Evolutionary conservation across 2,113 vertebrate genomes (phyloP).

Genomic region (Arvicanthis niloticus): DNA sequence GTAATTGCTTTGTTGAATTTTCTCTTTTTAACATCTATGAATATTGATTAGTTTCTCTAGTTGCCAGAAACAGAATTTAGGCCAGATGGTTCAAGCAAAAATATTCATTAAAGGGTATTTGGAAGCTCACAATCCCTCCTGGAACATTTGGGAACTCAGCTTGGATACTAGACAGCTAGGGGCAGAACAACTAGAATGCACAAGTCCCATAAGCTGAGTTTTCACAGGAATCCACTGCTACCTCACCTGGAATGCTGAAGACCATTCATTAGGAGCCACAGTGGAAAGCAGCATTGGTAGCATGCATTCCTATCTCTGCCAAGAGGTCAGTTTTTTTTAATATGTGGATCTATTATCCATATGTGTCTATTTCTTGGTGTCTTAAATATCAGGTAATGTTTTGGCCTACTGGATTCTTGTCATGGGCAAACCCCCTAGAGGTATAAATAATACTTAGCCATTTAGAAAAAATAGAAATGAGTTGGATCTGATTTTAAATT

Average conservation of each 20-base stretch:
- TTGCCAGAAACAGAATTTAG: slow-evolving; percentile 23
- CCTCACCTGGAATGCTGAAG: background rate
- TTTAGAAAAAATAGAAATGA: background rate
- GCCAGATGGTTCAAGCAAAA: background rate
- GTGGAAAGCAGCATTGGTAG: too few relatives aligned
- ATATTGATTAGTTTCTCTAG: background rate
- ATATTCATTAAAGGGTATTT: background rate
- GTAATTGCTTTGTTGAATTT: background rate
- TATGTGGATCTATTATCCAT: background rate
- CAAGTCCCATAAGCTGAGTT: background rate
- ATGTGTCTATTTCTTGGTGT: background rate
- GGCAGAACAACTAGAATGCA: background rate
- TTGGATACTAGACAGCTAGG: fast-evolving
- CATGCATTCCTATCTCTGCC: background rate
- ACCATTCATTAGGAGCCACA: too few relatives aligned
- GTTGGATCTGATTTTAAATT: background rate
- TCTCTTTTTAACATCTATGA: slow-evolving; percentile 5
- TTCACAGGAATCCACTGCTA: background rate
- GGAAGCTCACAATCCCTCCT: background rate
- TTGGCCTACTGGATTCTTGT: background rate
- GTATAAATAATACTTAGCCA: background rate
- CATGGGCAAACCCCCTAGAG: background rate
- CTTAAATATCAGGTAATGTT: background rate
- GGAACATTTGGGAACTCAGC: too few relatives aligned
- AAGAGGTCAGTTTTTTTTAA: background rate